Base-by-base conservation (phyloP, 1,140 invertebrate species). In the Orius laevigatus region DNA sequence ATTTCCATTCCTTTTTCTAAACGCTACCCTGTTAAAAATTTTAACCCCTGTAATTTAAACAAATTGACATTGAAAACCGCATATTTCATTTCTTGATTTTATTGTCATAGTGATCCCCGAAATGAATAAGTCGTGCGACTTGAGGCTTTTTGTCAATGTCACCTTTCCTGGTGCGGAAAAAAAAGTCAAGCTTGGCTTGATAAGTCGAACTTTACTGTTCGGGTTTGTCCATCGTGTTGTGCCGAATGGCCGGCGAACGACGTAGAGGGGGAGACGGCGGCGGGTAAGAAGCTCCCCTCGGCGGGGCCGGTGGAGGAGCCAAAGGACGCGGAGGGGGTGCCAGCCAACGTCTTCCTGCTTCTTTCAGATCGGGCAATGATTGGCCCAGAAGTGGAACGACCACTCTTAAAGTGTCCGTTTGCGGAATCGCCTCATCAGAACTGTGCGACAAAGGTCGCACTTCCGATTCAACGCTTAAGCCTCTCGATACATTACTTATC, bases 381-480 rank as follows among this genome's bases (percentile, higher is more conserved):
- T 51, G 49, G 1, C 49, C 49, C 2, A 51, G 16, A 15, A 39
- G 42, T 20, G 49, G 49, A 5, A 51, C 49, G 19, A 51, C 36
- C 5, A 51, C 49, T 4, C 49, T 20, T n/a, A 51, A 33, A 2
- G 43, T 51, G 15, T 51, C 49, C 35, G 43, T 31, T 14, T 51
- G 64, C 59, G 55, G 65, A 60, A 62, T 65, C 58, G 70, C 71
- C 54, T 74, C 73, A 49, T 75, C 73, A 1, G 71, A 73, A 43
- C 70, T 72, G n/a, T 73, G 65, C 56, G 71, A 73, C 0, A 71
- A 73, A 10, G 67, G 71, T 49, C 71, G 55, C 8, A 69, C 63
- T 36, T 69, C 70, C 20, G 59, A 68, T 49, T 74, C 72, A 44
- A 74, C 65, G 56, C 70, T 73, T 3, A 72, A 62, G 46, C 68